Conservation (phyloP, 2,888 invertebrate species). For the Petrolisthes manimaculis region DNA sequence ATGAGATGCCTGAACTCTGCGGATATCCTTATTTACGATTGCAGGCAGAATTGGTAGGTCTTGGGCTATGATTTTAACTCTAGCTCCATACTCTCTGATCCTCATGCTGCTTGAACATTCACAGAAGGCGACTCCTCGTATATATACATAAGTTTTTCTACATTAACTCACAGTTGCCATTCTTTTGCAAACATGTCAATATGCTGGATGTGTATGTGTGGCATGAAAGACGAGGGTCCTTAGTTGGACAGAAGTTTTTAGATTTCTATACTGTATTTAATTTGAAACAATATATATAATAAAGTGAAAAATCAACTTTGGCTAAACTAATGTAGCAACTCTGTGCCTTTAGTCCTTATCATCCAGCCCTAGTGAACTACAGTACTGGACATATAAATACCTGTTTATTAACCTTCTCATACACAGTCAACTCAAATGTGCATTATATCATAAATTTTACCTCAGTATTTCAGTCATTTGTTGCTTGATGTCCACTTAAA, state of each 20-base stretch:
- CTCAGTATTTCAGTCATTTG: too few species aligned
- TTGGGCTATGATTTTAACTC: too few species aligned
- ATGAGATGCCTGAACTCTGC: neutral
- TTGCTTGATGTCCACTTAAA: too few species aligned
- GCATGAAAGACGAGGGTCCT: constrained; percentile 59
- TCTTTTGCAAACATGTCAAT: constrained; percentile 40
- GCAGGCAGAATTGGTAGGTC: too few species aligned
- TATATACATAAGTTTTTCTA: constrained; percentile 44
- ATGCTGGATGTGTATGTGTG: constrained; percentile 29
- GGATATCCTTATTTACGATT: too few species aligned
- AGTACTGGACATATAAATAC: constrained; percentile 4
- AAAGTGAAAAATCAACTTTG: constrained; percentile 34
- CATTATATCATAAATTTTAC: too few species aligned
- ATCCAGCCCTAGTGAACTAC: neutral
- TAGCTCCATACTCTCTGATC: neutral
- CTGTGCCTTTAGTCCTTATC: constrained; percentile 15
- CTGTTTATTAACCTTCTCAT: too few species aligned
- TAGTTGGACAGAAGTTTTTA: constrained; percentile 59
- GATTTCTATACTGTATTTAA: constrained; percentile 38
- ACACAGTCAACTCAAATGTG: too few species aligned
- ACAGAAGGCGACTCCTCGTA: neutral
- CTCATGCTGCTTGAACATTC: too few species aligned
- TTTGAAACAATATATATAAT: constrained; percentile 37
- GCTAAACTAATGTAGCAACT: constrained; percentile 52
- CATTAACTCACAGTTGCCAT: constrained; percentile 34